Percentiles rank a stretch among this genome's conserved stretches.
These are phyloP conservation scores for Notoglanidium macrostoma DNA, from an alignment of 2,797 vertebrate species.

Conservation along the genomic window DNA sequence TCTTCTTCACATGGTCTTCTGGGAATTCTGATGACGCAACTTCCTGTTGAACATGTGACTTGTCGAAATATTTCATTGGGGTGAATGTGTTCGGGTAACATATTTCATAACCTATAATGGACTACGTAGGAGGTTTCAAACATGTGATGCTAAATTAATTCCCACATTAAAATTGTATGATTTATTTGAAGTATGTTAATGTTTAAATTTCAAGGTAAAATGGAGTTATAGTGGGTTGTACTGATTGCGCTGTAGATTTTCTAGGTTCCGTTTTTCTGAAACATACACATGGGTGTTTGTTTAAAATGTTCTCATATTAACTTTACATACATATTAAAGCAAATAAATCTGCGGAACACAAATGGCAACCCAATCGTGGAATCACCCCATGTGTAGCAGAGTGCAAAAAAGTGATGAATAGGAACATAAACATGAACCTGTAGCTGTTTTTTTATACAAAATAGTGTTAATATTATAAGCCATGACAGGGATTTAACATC, in stretches of 20 bases:
- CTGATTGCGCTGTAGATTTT: not conserved
- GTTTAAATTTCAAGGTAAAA: not conserved
- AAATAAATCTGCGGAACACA: not conserved
- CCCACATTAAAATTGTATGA: not conserved
- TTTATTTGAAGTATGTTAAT: not conserved
- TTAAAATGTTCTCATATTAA: not conserved
- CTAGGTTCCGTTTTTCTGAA: not conserved
- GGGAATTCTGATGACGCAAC: not conserved
- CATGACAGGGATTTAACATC: not conserved
- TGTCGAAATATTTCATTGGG: not conserved
- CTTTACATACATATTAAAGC: not conserved
- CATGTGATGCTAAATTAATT: not conserved
- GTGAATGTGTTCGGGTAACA: not conserved
- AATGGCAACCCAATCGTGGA: not conserved
- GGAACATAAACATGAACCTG: not conserved
- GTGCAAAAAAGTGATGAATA: not conserved
- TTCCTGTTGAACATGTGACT: not conserved
- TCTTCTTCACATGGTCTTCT: not conserved
- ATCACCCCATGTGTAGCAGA: not conserved
- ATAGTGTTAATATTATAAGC: not conserved
- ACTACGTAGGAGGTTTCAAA: not conserved
- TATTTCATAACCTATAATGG: not conserved
- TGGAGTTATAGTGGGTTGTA: not conserved
- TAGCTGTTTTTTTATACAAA: not conserved
- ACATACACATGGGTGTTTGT: not conserved